phyloP scores from a whole-genome alignment of 2,888 invertebrate species.

The Drosophila demipolita region DNA sequence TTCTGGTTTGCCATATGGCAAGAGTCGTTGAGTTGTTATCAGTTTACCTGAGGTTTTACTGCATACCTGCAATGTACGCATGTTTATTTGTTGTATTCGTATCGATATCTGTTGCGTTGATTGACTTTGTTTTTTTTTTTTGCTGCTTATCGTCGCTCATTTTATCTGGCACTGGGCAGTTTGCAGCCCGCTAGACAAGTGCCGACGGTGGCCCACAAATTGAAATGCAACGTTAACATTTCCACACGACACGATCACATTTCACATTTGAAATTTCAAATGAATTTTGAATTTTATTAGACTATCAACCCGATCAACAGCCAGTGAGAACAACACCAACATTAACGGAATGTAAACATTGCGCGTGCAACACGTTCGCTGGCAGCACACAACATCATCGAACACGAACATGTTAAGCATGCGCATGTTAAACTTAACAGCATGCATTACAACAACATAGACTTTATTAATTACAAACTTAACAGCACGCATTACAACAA shows the following conservation, averaged over 20 bases:
- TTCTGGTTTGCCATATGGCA: slow-evolving; percentile 30
- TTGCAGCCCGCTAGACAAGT: slow-evolving; percentile 23
- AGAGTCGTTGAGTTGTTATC: slow-evolving; percentile 35
- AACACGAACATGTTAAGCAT: slow-evolving; percentile 35
- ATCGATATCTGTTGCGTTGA: slow-evolving; percentile 50
- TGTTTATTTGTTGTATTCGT: slow-evolving; percentile 36
- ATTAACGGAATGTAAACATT: slow-evolving; percentile 32
- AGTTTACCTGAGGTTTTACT: slow-evolving; percentile 33
- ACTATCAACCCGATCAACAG: slow-evolving; percentile 10
- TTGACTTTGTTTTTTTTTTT: slow-evolving; percentile 45
- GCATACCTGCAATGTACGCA: slow-evolving; percentile 18
- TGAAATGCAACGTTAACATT: slow-evolving; percentile 48
- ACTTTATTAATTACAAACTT: not conserved
- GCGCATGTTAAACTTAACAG: slow-evolving; percentile 16
- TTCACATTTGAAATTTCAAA: slow-evolving; percentile 50
- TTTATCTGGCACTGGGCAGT: slow-evolving; percentile 39
- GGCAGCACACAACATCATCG: slow-evolving; percentile 11
- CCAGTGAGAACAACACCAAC: not conserved
- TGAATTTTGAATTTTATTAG: slow-evolving; percentile 31
- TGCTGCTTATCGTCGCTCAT: slow-evolving; percentile 11
- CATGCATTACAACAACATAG: not conserved
- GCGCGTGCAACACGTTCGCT: slow-evolving; percentile 17
- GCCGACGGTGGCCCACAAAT: slow-evolving; percentile 30
- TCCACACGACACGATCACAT: slow-evolving; percentile 45
- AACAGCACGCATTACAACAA: slow-evolving; percentile 3